Percentiles rank a stretch among this genome's conserved stretches.
Evolutionary conservation across 2,888 invertebrate species (phyloP).

Genomic region (Caenorhabditis sp.): DNA sequence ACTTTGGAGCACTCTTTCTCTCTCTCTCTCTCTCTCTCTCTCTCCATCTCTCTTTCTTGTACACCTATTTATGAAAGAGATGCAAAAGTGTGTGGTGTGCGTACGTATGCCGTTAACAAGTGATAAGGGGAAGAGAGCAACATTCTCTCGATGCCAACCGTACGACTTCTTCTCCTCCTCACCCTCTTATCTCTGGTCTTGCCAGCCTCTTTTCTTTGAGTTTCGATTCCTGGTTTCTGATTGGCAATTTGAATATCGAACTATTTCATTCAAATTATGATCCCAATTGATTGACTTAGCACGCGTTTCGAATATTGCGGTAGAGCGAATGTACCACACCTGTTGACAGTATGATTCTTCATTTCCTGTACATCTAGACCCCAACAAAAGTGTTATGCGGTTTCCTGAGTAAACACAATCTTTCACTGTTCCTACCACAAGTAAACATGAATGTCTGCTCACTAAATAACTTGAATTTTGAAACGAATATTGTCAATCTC

Average conservation of each 20-base stretch:
- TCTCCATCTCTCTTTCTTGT: neutral
- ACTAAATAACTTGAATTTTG: neutral
- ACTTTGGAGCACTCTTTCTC: neutral
- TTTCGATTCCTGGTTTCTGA: slow-evolving; percentile 16
- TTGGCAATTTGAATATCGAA: neutral
- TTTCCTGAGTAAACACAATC: too few species aligned
- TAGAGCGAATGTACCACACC: too few species aligned
- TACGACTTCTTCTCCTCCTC: slow-evolving; percentile 11
- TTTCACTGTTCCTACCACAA: too few species aligned
- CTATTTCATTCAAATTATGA: neutral
- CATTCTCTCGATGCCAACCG: slow-evolving; percentile 10
- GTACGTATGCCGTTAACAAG: slow-evolving; percentile 29
- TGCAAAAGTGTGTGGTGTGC: slow-evolving; percentile 11
- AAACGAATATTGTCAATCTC: neutral
- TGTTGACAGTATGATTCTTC: too few species aligned
- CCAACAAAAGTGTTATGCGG: too few species aligned
- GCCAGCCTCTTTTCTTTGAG: slow-evolving; percentile 34
- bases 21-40: slow-evolving; percentile 1
- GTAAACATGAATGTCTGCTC: too few species aligned
- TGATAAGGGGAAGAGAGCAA: slow-evolving; percentile 19
- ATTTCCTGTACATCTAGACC: too few species aligned
- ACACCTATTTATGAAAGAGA: slow-evolving; percentile 26
- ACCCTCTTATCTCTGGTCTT: slow-evolving; percentile 7
- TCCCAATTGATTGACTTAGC: too few species aligned
- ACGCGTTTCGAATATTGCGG: too few species aligned